Percentiles rank a stretch among this genome's conserved stretches.
phyloP scores from a whole-genome alignment of 2,113 vertebrate species.

The Ceyx cyanopectus region DNA sequence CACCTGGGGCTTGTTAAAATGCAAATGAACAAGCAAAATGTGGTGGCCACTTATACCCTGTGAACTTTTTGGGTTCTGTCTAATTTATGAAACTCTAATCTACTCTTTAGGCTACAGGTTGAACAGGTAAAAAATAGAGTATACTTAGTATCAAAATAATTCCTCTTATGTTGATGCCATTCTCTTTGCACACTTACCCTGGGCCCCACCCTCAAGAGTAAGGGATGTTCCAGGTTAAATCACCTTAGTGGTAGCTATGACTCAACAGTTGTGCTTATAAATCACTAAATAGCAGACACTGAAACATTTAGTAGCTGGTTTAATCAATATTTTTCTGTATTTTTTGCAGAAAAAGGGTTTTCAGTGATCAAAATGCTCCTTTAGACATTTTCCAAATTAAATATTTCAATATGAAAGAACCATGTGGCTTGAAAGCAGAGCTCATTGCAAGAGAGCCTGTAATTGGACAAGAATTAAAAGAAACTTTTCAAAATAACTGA shows the following conservation, averaged over 20 bases:
- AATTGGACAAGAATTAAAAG: slow-evolving; percentile 5
- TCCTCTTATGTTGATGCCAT: background rate
- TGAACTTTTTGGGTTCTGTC: background rate
- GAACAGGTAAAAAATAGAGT: background rate
- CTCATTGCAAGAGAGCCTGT: background rate
- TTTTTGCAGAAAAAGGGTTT: background rate
- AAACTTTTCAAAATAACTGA: slow-evolving; percentile 23
- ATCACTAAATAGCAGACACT: background rate
- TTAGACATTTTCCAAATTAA: slow-evolving; percentile 17
- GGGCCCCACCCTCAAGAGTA: background rate
- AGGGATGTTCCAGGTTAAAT: background rate
- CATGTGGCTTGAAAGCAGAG: background rate
- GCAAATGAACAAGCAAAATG: background rate
- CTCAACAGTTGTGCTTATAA: background rate
- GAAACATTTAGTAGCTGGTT: background rate
- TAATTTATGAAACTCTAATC: background rate
- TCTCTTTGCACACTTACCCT: background rate
- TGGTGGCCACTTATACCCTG: background rate
- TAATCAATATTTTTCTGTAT: background rate
- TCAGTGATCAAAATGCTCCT: background rate
- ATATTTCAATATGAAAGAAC: slow-evolving; percentile 19
- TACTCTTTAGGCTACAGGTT: background rate
- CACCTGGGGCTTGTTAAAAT: background rate
- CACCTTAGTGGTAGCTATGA: background rate
- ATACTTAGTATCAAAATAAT: background rate